Evolutionary conservation across 2,113 vertebrate genomes (phyloP), one percentile per base, ranked within the genome.

Genomic region (Pantherophis guttatus): DNA sequence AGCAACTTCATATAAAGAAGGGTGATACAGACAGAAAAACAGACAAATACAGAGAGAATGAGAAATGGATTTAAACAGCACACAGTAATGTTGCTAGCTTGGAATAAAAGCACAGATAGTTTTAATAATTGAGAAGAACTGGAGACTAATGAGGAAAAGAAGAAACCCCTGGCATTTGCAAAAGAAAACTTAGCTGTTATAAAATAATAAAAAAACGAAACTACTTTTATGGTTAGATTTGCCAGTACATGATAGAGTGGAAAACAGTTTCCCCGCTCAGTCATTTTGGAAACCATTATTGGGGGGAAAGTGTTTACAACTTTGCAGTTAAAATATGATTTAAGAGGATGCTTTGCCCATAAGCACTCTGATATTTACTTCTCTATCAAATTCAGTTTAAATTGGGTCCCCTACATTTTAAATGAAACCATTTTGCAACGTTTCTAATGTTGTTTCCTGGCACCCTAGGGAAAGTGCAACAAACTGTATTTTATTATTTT

Each of bases 401-500:
- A 92, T 93, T 48, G 70, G 33, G 92, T 94, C 90, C 88, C 26
- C 44, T 94, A 15, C 23, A 92, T 92, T 96, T 95, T 93, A 96
- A 59, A 94, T 94, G 89, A 92, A 95, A 94, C 57, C 12, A 55
- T 88, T 58, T 91, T 90, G 86, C 19, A 90, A 89, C 48, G 92
- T 94, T 93, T 95, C 87, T 93, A 57, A 55, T 87, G 8, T 53
- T 86, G 59, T 92, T 94, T 95, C 92, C 93, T 23, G 2, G 44
- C 89, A 93, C 91, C 90, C 21, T 29, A 3, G 24, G 87, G 93
- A 92, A 93, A 94, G 81, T 90, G 0, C 52, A 95, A 33, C 19
- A 93, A 92, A 94, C 53, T 58, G 24, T 94, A 89, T 94, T 94
- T 94, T 95, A 91, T 1, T 94, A 89, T 94, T 94, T 94, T 95